Base-by-base conservation (phyloP, 1,140 invertebrate genomes). In the Meloidogyne floridensis region DNA sequence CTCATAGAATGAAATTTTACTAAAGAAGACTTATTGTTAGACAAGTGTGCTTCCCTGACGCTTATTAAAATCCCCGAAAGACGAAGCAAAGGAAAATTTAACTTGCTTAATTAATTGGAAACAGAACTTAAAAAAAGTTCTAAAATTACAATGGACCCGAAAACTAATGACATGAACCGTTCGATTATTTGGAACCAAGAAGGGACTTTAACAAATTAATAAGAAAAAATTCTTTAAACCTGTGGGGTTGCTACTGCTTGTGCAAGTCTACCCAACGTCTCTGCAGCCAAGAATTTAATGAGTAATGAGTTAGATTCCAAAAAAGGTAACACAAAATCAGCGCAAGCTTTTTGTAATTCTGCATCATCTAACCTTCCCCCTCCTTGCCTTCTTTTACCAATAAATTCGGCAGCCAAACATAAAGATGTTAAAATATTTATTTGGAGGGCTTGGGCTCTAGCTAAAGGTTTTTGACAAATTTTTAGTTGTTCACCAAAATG, bases 371-470 rank as follows among this genome's bases (percentile, higher is more conserved):
- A 80, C 18, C 80, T 32, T 69, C 85, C 65, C 9, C 32, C 18
- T 43, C 72, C 88, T 73, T 42, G 71, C 13, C 15, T 95, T 94
- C 53, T 94, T 93, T 91, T 69, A 32, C 87, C 76, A 79, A 83
- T 82, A 80, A 91, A 90, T 90, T 96, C 95, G 54, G 98, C 91
- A 8, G 95, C 95, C 87, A 94, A 94, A 32, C 98, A 91, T 3
- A 98, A 91, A 8, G 96, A 95, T 15, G 96, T 95, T 89, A 98
- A 97, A 73, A 98, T 94, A 91, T 99, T 99, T 91, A 97, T 94
- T 90, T 98, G 96, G 20, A 87, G 83, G 9, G 83, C 85, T 54
- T 89, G 71, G 10, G 73, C 72, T 15, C 87, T 72, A 8, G 54
- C n/a, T 53, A 47, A 59, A 47, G 59, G 78, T 78, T 86, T 83